Evolutionary conservation across 2,797 vertebrate genomes (phyloP), one percentile per base, ranked within the genome.

Genomic region (Rostrhamus sociabilis): DNA sequence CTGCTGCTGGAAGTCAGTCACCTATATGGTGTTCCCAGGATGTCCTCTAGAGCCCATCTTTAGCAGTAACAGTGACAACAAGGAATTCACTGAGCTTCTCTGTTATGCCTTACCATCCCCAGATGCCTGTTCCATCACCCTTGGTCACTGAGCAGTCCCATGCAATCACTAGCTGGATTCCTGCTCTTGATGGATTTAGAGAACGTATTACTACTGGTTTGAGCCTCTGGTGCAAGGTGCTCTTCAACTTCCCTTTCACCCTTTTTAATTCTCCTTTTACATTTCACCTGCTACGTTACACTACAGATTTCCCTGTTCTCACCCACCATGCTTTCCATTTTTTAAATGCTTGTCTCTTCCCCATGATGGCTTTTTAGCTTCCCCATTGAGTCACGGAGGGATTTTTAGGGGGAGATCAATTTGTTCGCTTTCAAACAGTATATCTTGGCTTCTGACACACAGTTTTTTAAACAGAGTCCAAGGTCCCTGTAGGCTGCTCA

Each of bases 351-450:
- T 16, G 10, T 47, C 62, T 63, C 10, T 29, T 36, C 38, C 50
- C 71, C 38, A 18, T 12, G 45, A 64, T 10, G 45, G 20, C n/a
- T 85, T 63, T 42, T 85, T 8, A 58, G 18, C 26, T 53, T 75
- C 69, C 19, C 38, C 52, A 32, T 12, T 14, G 31, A 75, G n/a
- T 26, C 38, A 52, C 2, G 0, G n/a, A 36, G 50, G 38, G 29
- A 45, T 45, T 40, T 6, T 11, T 21, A 32, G 53, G 53, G 31
- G 53, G 31, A 18, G 25, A 45, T 31, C 26, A 47, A 36, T 67
- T n/a, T 89, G 25, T 56, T 73, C 2, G 1, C 47, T 56, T 73
- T n/a, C 60, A 56, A 60, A 73, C 0, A 1, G 47, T 9, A 0
- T 11, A 62, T 13, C 32, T 50, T 31, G 23, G 43, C 29, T 84